A percentile compares a stretch with the other conserved stretches of the same genome.
These are phyloP conservation scores for Rhagonycha fulva DNA, from an alignment of 2,888 invertebrate species.

Conservation along the genomic window DNA sequence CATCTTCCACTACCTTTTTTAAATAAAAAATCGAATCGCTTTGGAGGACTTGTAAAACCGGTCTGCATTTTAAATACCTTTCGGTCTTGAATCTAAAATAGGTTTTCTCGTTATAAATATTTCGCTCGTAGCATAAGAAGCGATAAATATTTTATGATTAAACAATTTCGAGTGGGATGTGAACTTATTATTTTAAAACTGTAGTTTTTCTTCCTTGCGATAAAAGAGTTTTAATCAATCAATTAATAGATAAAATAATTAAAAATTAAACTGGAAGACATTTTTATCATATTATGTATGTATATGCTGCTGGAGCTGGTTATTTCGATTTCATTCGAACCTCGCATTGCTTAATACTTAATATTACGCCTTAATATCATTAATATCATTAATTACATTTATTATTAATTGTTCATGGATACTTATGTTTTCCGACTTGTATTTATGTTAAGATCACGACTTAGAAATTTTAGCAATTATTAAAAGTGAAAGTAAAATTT, in stretches of 20 bases:
- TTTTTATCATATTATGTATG: not conserved
- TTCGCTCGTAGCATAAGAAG: not conserved
- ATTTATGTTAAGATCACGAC: not conserved
- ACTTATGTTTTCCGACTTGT: not conserved
- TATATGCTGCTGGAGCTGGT: not conserved
- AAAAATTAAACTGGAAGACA: not conserved
- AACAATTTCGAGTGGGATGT: not conserved
- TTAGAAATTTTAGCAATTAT: not conserved
- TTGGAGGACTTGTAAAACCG: slow-evolving; percentile 12
- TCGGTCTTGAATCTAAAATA: slow-evolving; percentile 7
- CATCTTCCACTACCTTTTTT: slow-evolving; percentile 12
- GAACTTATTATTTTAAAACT: not conserved
- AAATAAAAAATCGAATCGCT: slow-evolving; percentile 5
- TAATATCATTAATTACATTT: too few species aligned
- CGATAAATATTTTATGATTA: not conserved
- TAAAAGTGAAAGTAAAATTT: not conserved
- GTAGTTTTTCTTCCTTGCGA: not conserved
- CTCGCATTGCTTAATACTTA: not conserved
- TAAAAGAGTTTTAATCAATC: not conserved
- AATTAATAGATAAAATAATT: not conserved
- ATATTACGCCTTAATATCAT: not conserved
- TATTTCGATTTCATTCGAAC: not conserved
- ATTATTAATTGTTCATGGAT: not conserved
- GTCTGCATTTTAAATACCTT: slow-evolving; percentile 12
- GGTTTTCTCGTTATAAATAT: not conserved